Conservation (phyloP, 2,888 invertebrate genomes). For the Coelopa pilipes region DNA sequence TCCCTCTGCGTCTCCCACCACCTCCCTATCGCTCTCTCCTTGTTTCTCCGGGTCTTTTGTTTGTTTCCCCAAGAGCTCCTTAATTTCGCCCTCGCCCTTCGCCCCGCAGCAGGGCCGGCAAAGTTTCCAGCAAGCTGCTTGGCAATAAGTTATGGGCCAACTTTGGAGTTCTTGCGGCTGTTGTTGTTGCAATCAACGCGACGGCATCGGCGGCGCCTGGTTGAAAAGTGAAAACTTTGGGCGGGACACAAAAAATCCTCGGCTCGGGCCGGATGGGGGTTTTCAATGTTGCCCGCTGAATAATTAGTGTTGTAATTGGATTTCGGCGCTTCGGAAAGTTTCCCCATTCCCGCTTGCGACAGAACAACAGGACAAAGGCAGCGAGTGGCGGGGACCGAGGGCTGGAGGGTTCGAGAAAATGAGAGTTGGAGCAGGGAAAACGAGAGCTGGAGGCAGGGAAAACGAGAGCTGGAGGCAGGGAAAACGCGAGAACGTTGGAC, state of each 20-base stretch:
- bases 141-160: conserved; percentile 28
- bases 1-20: too few relatives aligned
- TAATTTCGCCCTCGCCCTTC: conserved; percentile 20
- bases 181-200: too few relatives aligned
- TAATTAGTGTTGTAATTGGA: conserved; percentile 34
- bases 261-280: background rate
- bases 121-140: conserved; percentile 12
- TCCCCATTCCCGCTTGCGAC: background rate
- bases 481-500: too few relatives aligned
- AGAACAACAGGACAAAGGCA: too few relatives aligned
- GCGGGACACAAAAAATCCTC: background rate
- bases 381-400: too few relatives aligned
- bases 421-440: too few relatives aligned
- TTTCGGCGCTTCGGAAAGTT: conserved; percentile 25
- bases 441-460: too few relatives aligned
- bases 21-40: background rate
- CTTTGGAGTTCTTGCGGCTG: background rate
- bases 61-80: conserved; percentile 15
- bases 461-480: too few relatives aligned
- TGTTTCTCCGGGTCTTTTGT: background rate
- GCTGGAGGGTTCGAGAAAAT: too few relatives aligned
- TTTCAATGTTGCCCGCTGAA: conserved; percentile 29
- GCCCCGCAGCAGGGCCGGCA: background rate
- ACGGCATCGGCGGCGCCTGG: conserved; percentile 9
- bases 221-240: conserved; percentile 26